phyloP scores from a whole-genome alignment of 1,140 invertebrate species.

The Halyomorpha halys region DNA sequence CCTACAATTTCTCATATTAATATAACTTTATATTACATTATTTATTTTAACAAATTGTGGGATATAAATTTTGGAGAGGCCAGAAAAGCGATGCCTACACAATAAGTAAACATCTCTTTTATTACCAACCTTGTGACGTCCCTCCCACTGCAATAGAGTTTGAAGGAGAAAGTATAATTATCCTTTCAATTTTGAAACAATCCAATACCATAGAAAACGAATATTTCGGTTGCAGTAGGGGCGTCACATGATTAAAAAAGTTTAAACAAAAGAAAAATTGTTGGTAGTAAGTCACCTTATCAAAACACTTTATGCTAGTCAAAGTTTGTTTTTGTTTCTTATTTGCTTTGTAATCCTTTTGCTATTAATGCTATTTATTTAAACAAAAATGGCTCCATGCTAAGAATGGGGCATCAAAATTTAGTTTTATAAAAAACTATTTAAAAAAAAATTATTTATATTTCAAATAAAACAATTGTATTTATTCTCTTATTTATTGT shows the following conservation, averaged over 20 bases:
- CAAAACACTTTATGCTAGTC: constrained; percentile 1
- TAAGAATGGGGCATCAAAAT: not conserved
- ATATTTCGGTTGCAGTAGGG: too few relatives aligned
- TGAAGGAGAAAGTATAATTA: too few relatives aligned
- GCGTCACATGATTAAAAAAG: too few relatives aligned
- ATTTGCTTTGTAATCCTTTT: constrained; percentile 15
- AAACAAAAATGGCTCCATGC: not conserved
- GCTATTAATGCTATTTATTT: constrained; percentile 12
- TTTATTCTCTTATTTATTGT: constrained; percentile 12
- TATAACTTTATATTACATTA: not conserved
- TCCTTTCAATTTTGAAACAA: too few relatives aligned
- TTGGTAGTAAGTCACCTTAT: constrained; percentile 6
- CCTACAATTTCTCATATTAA: not conserved
- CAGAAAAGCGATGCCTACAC: too few relatives aligned
- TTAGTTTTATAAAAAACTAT: not conserved
- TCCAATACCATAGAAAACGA: too few relatives aligned
- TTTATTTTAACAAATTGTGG: not conserved
- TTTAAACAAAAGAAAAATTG: too few relatives aligned
- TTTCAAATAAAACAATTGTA: constrained; percentile 4
- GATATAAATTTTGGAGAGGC: too few relatives aligned
- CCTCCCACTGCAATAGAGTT: too few relatives aligned
- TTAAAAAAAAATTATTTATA: not conserved
- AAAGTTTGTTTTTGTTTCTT: constrained; percentile 14
- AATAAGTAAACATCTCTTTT: too few relatives aligned
- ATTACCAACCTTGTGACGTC: too few relatives aligned